phyloP scores from a whole-genome alignment of 2,797 vertebrate species.

The Sphaeramia orbicularis region DNA sequence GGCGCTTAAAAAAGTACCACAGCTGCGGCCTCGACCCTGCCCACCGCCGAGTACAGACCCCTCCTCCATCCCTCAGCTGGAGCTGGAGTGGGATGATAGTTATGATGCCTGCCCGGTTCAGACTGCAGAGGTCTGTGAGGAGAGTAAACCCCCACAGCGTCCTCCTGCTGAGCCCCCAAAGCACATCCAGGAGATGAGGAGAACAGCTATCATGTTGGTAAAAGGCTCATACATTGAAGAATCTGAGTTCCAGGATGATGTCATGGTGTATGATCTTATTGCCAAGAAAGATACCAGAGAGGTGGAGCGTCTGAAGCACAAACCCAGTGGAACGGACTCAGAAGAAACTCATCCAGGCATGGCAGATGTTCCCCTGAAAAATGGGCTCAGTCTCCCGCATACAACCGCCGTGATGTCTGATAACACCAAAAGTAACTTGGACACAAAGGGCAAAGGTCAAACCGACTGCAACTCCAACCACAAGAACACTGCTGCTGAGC shows the following conservation, averaged over 20 bases:
- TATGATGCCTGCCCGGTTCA: slow-evolving; percentile 90
- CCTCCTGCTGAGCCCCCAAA: slow-evolving; percentile 67
- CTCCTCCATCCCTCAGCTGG: slow-evolving; percentile 77
- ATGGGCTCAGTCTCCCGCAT: slow-evolving; percentile 69
- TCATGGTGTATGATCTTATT: slow-evolving; percentile 94
- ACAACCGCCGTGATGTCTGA: slow-evolving; percentile 58
- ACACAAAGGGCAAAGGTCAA: slow-evolving; percentile 51
- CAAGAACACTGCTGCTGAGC: slow-evolving; percentile 40
- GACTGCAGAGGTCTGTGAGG: slow-evolving; percentile 76
- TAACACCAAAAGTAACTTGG: slow-evolving; percentile 48
- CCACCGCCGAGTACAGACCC: slow-evolving; percentile 9
- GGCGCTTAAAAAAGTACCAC: slow-evolving; percentile 40
- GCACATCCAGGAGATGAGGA: slow-evolving; percentile 96
- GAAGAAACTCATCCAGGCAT: slow-evolving; percentile 29
- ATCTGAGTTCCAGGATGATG: slow-evolving; percentile 96
- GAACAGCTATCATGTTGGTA: slow-evolving; percentile 90
- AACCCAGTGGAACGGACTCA: slow-evolving; percentile 11
- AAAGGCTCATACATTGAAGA: slow-evolving; percentile 96
- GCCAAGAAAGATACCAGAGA: slow-evolving; percentile 90
- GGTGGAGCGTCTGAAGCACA: slow-evolving; percentile 5
- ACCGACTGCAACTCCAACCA: slow-evolving; percentile 63
- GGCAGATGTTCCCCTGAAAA: slow-evolving; percentile 53
- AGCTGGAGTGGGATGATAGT: slow-evolving; percentile 98
- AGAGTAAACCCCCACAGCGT: slow-evolving; percentile 48
- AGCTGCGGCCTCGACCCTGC: slow-evolving; percentile 11